A percentile compares a stretch with the other conserved stretches of the same genome.
Evolutionary conservation across 2,797 vertebrate species (phyloP).

Genomic region (Gorsachius magnificus): DNA sequence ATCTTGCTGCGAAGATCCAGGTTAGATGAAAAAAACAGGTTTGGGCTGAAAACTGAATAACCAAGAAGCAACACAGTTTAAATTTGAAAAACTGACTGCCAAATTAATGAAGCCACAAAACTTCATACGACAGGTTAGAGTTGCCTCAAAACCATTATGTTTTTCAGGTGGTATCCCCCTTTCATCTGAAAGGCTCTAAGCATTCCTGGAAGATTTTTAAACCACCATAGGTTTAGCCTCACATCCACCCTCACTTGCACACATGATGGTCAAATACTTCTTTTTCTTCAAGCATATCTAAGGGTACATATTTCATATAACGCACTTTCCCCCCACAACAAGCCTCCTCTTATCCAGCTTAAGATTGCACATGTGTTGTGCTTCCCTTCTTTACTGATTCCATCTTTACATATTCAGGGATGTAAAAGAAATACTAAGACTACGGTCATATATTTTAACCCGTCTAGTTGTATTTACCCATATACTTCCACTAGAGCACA

Average conservation of each 20-base stretch:
- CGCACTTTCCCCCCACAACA: not conserved
- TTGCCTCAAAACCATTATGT: not conserved
- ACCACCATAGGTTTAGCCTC: not conserved
- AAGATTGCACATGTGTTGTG: not conserved
- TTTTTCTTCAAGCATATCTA: not conserved
- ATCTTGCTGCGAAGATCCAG: not conserved
- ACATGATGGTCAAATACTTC: not conserved
- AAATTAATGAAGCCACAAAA: not conserved
- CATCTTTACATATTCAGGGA: not conserved
- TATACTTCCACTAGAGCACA: not conserved
- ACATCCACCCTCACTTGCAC: not conserved
- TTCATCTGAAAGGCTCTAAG: not conserved
- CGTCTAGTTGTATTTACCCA: not conserved
- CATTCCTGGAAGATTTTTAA: not conserved
- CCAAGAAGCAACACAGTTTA: rapidly evolving
- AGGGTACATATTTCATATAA: not conserved
- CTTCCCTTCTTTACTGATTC: not conserved
- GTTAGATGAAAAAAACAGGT: not conserved
- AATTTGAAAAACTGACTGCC: not conserved
- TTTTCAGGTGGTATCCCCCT: not conserved
- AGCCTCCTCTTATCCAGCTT: not conserved
- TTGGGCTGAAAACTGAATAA: not conserved
- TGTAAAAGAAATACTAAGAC: not conserved
- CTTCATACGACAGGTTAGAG: not conserved
- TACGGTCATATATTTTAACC: not conserved